phyloP scores from a whole-genome alignment of 2,888 invertebrate species.

The Megalurothrips usitatus region DNA sequence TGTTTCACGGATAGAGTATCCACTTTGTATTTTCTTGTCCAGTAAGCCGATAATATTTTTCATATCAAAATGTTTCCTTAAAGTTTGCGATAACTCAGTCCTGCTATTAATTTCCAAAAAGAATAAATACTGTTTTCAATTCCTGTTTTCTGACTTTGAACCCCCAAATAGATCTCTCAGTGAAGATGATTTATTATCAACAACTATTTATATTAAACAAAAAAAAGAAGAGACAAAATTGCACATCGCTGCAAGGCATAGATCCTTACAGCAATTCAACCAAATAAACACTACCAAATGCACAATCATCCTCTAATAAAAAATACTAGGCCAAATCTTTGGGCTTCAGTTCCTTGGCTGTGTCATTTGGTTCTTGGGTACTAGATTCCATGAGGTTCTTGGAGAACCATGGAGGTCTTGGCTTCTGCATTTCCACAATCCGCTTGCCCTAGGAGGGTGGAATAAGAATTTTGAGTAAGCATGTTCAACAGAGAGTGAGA shows the following conservation, averaged over 20 bases:
- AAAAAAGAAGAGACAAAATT: not conserved
- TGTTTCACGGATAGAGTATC: no score
- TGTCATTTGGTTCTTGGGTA: constrained; percentile 60
- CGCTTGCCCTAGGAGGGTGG: constrained; percentile 55
- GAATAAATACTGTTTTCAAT: no score
- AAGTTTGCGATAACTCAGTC: no score
- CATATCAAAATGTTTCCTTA: no score
- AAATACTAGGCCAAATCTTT: constrained; percentile 37
- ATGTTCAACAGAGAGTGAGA: constrained; percentile 26
- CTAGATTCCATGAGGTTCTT: constrained; percentile 75
- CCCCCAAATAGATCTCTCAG: not conserved
- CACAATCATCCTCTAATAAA: not conserved
- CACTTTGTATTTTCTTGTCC: no score
- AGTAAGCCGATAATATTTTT: no score
- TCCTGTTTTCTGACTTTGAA: not conserved
- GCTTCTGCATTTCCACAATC: constrained; percentile 79
- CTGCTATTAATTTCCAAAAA: no score
- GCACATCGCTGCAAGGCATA: not conserved
- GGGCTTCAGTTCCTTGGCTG: constrained; percentile 55
- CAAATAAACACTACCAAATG: not conserved
- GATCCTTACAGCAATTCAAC: not conserved
- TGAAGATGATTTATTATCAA: not conserved
- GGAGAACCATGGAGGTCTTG: constrained; percentile 83
- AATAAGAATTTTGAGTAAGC: constrained; percentile 27
- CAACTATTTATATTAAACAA: not conserved